Evolutionary conservation across 2,888 invertebrate species (phyloP).

Genomic region (Lasioglossum oenotherae): DNA sequence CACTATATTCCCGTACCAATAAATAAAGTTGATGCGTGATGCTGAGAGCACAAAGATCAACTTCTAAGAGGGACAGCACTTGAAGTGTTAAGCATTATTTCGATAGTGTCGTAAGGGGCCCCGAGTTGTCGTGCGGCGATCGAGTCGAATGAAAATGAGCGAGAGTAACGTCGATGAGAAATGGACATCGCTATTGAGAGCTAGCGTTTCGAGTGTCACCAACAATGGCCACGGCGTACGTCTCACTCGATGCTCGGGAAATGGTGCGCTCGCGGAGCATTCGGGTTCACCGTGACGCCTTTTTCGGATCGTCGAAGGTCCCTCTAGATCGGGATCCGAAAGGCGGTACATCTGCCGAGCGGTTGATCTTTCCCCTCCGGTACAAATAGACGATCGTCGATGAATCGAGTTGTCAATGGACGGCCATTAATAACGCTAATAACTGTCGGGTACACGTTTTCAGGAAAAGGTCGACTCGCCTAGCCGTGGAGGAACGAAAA

Average conservation of each 20-base stretch:
- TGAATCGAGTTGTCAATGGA: constrained; percentile 76
- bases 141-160: neutral
- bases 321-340: constrained; percentile 49
- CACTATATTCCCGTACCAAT: too few relatives aligned
- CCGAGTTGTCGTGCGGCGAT: neutral
- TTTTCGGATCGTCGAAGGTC: constrained; percentile 33
- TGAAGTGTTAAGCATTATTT: neutral
- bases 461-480: constrained; percentile 65
- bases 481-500: constrained; percentile 13
- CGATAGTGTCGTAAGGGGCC: neutral
- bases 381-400: constrained; percentile 66
- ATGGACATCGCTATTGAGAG: neutral
- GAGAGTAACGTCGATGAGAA: constrained; percentile 3
- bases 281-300: constrained; percentile 46
- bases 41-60: too few relatives aligned
- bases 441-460: constrained; percentile 76
- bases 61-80: neutral
- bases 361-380: constrained; percentile 59
- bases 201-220: neutral
- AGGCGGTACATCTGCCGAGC: constrained; percentile 65
- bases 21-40: too few relatives aligned
- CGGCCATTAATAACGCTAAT: constrained; percentile 82
- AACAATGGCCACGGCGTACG: constrained; percentile 9
- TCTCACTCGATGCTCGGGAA: constrained; percentile 11
- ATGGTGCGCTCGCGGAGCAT: neutral